Conservation (phyloP, 2,888 invertebrate genomes). For the Cyrtodaria siliqua region DNA sequence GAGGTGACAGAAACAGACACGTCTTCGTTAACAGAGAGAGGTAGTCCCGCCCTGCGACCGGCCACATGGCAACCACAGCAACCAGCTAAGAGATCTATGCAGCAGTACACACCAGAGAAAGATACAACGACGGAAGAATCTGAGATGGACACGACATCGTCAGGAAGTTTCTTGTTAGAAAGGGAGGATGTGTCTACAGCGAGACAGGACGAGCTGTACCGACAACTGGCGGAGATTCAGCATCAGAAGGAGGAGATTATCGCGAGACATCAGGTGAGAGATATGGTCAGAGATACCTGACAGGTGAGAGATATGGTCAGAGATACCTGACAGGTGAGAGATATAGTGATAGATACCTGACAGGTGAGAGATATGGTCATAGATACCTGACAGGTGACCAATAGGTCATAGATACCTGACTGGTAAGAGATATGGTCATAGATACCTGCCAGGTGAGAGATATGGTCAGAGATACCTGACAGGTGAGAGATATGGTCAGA, state of each 20-base stretch:
- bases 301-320: too few relatives aligned
- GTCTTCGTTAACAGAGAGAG: conserved; percentile 69
- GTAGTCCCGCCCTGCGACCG: conserved; percentile 68
- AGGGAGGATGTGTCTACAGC: conserved; percentile 63
- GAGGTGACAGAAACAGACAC: conserved; percentile 68
- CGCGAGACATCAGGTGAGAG: conserved; percentile 64
- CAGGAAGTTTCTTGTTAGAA: conserved; percentile 58
- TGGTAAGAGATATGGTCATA: too few relatives aligned
- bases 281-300: too few relatives aligned
- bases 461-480: too few relatives aligned
- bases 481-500: too few relatives aligned
- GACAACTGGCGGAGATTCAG: conserved; percentile 77
- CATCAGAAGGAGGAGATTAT: conserved; percentile 77
- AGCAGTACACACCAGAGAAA: conserved; percentile 6
- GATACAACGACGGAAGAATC: conserved; percentile 50
- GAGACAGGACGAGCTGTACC: conserved; percentile 68
- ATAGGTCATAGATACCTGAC: too few relatives aligned
- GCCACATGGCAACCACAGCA: conserved; percentile 44
- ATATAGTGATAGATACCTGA: too few relatives aligned
- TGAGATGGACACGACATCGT: conserved; percentile 60
- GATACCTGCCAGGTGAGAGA: too few relatives aligned
- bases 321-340: too few relatives aligned
- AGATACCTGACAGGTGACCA: too few relatives aligned
- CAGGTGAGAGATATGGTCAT: too few relatives aligned
- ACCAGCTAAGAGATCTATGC: conserved; percentile 55